phyloP scores from a whole-genome alignment of 2,888 invertebrate species.

The Microplitis manilae region DNA sequence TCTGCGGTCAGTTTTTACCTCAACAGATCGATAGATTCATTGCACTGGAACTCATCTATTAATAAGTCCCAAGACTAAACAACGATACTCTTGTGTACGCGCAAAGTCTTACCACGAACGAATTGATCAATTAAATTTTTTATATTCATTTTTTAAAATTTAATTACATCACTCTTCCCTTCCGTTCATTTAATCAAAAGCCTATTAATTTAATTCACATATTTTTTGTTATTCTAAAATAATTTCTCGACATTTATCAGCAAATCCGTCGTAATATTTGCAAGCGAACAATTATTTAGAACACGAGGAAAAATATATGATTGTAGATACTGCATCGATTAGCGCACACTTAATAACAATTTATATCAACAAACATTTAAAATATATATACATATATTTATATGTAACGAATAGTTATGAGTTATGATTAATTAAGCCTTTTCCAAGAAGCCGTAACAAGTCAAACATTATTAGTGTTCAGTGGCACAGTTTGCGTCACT shows the following conservation, averaged over 20 bases:
- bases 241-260: background rate
- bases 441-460: slow-evolving; percentile 66
- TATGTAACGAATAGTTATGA: slow-evolving; percentile 52
- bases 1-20: slow-evolving; percentile 13
- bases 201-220: background rate
- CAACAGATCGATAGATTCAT: slow-evolving; percentile 24
- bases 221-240: slow-evolving; percentile 5
- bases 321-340: slow-evolving; percentile 7
- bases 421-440: slow-evolving; percentile 63
- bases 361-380: slow-evolving; percentile 2
- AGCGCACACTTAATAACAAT: background rate
- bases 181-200: background rate
- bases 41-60: slow-evolving; percentile 14
- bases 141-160: background rate
- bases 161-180: background rate
- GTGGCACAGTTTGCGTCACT: slow-evolving; percentile 60
- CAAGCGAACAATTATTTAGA: background rate
- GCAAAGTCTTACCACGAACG: background rate
- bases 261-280: background rate
- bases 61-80: slow-evolving; percentile 16
- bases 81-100: slow-evolving; percentile 24
- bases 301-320: background rate
- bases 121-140: slow-evolving; percentile 26
- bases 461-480: slow-evolving; percentile 65
- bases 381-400: slow-evolving; percentile 13